A percentile compares a stretch with the other conserved stretches of the same genome.
These are phyloP conservation scores for Urocyon cinereoargenteus DNA, from an alignment of 2,797 vertebrate species.

Conservation along the genomic window DNA sequence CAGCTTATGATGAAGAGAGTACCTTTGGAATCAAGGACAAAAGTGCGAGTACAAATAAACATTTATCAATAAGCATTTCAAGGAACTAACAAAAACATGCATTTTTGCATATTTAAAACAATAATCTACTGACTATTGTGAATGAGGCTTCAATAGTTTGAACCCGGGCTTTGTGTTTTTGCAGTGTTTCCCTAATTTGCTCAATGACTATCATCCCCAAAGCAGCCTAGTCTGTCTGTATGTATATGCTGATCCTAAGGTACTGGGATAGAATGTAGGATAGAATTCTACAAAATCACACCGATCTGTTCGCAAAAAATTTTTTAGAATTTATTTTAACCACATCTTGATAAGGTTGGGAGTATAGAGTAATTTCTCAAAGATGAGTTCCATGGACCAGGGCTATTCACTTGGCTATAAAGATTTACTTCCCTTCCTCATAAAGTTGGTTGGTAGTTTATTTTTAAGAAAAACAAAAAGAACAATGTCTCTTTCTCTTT, in stretches of 20 bases:
- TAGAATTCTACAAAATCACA: neutral
- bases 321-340: neutral
- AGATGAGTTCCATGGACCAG: neutral
- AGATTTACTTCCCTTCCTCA: neutral
- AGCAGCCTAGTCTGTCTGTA: neutral
- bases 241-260: neutral
- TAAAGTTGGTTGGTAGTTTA: neutral
- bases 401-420: neutral
- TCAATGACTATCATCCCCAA: neutral
- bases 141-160: neutral
- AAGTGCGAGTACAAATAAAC: neutral
- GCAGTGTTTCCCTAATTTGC: no score
- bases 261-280: neutral
- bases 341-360: neutral
- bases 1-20: neutral
- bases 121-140: neutral
- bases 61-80: slow-evolving; percentile 5
- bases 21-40: slow-evolving; percentile 36
- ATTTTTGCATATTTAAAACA: neutral
- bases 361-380: neutral
- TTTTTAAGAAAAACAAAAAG: neutral
- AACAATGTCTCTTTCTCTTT: neutral
- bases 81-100: neutral
- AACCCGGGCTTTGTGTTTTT: neutral
- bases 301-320: neutral